Evolutionary conservation across 2,113 vertebrate genomes (phyloP).

Genomic region (Cryptotis parvus): DNA sequence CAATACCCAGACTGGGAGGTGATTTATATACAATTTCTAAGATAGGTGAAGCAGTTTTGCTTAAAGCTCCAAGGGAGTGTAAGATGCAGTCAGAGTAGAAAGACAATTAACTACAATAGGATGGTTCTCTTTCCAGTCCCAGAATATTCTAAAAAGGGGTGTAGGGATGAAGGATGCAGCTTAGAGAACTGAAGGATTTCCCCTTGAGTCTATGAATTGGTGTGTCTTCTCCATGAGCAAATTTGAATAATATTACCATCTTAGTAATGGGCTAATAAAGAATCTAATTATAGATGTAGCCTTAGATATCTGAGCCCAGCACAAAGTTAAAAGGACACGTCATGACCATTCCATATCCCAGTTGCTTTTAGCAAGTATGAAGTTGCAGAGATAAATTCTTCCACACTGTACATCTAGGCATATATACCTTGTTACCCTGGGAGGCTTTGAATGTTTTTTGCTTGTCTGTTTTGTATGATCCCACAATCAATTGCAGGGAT

Average conservation of each 20-base stretch:
- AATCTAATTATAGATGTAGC: background rate
- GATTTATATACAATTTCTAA: background rate
- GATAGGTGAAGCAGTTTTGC: background rate
- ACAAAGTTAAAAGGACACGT: background rate
- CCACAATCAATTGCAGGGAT: background rate
- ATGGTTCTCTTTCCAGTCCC: background rate
- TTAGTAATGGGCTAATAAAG: background rate
- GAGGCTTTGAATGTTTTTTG: background rate
- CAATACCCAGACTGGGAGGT: background rate
- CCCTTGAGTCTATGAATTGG: background rate
- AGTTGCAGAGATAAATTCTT: rapidly evolving
- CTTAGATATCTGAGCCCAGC: background rate
- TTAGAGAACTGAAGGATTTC: background rate
- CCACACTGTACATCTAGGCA: background rate
- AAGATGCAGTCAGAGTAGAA: background rate
- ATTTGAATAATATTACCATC: background rate
- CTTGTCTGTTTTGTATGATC: no score
- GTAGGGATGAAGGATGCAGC: no score
- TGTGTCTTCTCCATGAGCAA: background rate
- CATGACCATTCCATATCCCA: background rate
- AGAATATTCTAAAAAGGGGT: background rate
- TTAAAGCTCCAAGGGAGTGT: background rate
- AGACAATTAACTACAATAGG: background rate
- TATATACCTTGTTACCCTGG: background rate
- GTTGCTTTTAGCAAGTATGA: background rate